phyloP scores from a whole-genome alignment of 2,797 vertebrate species.

The Acropternis orthonyx region DNA sequence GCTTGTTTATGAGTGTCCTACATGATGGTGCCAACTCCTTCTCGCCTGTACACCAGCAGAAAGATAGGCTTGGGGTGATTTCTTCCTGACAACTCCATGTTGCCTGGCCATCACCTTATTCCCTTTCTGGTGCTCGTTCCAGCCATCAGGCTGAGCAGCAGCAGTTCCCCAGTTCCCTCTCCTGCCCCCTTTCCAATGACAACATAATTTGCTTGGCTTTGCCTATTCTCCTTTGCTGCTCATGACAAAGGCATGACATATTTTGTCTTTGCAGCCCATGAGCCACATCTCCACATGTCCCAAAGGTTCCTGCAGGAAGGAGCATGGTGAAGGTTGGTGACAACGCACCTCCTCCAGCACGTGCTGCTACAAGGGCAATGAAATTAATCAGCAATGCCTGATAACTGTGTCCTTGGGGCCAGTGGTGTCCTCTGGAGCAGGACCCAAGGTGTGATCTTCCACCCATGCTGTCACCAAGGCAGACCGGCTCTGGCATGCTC shows the following conservation, averaged over 20 bases:
- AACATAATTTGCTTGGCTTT: neutral
- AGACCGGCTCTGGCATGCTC: neutral
- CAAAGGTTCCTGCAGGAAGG: neutral
- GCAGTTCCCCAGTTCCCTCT: neutral
- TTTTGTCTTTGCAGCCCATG: neutral
- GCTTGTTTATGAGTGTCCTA: neutral
- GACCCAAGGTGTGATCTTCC: neutral
- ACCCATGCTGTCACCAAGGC: neutral
- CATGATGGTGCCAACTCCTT: neutral
- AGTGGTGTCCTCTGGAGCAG: neutral
- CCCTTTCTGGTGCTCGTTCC: neutral
- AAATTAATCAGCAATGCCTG: neutral
- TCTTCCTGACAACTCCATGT: neutral
- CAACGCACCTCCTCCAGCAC: fast-evolving
- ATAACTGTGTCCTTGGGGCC: neutral
- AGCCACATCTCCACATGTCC: neutral
- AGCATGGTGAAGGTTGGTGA: fast-evolving
- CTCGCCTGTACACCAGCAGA: neutral
- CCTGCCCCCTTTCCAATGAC: neutral
- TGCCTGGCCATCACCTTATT: neutral
- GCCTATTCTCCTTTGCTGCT: neutral
- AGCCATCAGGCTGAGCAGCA: neutral
- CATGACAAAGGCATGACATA: fast-evolving
- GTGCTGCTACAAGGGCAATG: neutral
- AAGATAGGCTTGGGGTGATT: neutral